Base-by-base conservation (phyloP, 2,113 vertebrate genomes). In the Rhinichthys klamathensis region DNA sequence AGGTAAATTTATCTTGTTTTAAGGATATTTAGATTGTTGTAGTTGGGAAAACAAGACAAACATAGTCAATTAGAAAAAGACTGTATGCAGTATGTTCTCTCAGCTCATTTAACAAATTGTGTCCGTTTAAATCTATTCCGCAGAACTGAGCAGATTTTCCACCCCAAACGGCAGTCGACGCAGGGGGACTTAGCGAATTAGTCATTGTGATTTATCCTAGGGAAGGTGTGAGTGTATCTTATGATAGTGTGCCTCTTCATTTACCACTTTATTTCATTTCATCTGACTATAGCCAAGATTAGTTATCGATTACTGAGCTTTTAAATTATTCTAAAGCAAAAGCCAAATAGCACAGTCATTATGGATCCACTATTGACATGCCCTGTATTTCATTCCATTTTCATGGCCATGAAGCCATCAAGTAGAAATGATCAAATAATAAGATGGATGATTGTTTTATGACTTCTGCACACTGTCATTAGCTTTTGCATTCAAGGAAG, bases 321-420 rank as follows among this genome's bases (percentile, higher is more conserved):
- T 94, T 94, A 94, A 95, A 94, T 95, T 93, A 93, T 94, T 91
- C 91, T 91, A 92, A 94, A 94, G 93, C 93, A 93, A 95, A 95
- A 92, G 92, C 91, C 79, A 89, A 92, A 93, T 92, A 93, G 92
- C 93, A 91, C 89, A 88, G 90, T 92, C 92, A 88, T 93, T 93
- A 94, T 92, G 83, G 94, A 94, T 93, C 85, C 49, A 82, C 92
- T 92, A 93, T 93, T 91, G 93, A 93, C 89, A 90, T 58, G 87
- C 77, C 84, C 90, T 54, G 92, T 94, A 92, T 84, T 92, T 95
- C 93, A 93, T 91, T 91, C 89, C 85, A 85, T 91, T 91, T 90
- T 84, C 87, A 0, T 84, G 88, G 83, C 83, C 91, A 85, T 16
- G 54, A 73, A 89, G 88, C 91, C 76, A 27, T 85, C 85, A 87